Base-by-base conservation (phyloP, 2,797 vertebrate genomes). In the Nyctibius grandis region DNA sequence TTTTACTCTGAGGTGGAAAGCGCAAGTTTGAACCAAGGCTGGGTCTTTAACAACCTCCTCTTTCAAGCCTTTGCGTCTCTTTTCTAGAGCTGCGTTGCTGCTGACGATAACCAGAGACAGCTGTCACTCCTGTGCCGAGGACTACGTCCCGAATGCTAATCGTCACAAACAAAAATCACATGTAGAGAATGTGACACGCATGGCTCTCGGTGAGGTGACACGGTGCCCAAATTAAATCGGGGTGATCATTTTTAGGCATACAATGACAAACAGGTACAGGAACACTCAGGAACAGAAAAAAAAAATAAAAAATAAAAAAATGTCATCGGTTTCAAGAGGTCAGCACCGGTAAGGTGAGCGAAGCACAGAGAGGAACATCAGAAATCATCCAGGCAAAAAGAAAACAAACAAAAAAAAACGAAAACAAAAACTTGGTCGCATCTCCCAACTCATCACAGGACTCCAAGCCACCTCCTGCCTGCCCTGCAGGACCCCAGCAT, bases 131-230 rank as follows among this genome's bases (percentile, higher is more conserved):
- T 84, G 91, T 76, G 94, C 84, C 51, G 6, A 95, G 89, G 82
- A 83, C 93, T 91, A 91, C 18, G 17, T 86, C 92, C 93, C 67
- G 93, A 94, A 91, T 82, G 96, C 94, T 97, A 92, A 96, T 68
- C 34, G 88, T 97, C 97, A 98, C 98, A 98, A 98, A 98, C 98
- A 98, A 98, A 98, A 98, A 98, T 97, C 97, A 98, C 98, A 98
- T 89, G 97, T 95, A 97, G 89, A 98, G 94, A 97, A 96, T 97
- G 97, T 94, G 80, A 98, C 97, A 98, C 96, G 72, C 97, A 98
- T 98, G 98, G 97, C 97, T 97, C 97, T 98, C 48, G 69, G 97
- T 98, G 97, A 97, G 94, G 98, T 97, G 97, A 98, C 97, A 98
- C 97, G 17, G 97, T 97, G 97, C 94, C 97, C 93, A 97, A 97